phyloP scores from a whole-genome alignment of 2,113 vertebrate genomes.

The Suncus etruscus region DNA sequence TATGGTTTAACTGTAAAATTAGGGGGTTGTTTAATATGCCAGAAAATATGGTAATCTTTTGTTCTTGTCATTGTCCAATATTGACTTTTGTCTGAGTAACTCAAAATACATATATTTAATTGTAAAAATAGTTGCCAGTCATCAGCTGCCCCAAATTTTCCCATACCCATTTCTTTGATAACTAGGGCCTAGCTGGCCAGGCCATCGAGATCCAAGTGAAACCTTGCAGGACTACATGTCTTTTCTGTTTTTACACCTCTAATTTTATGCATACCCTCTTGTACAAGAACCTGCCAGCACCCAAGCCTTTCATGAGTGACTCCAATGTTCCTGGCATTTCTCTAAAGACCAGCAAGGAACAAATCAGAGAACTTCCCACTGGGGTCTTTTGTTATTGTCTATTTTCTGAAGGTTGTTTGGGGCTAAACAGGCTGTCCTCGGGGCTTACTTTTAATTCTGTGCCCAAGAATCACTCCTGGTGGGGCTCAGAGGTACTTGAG shows the following conservation, averaged over 20 bases:
- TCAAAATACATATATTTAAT: neutral
- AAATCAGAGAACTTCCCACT: neutral
- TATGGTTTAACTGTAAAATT: too few species aligned
- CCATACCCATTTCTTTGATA: constrained; percentile 85
- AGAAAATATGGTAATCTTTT: too few species aligned
- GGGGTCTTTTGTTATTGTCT: neutral
- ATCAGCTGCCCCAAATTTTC: constrained; percentile 61
- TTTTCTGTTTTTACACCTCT: constrained; percentile 64
- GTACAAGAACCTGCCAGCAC: constrained; percentile 44
- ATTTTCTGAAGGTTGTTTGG: too few species aligned
- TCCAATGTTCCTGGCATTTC: neutral
- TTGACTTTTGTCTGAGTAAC: neutral
- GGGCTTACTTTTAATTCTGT: too few species aligned
- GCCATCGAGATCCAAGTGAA: constrained; percentile 66
- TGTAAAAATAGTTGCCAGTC: constrained; percentile 5
- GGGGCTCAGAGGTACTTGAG: too few species aligned
- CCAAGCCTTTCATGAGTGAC: neutral
- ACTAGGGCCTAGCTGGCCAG: constrained; percentile 72
- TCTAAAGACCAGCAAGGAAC: neutral
- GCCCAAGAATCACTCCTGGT: too few species aligned
- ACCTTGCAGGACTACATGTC: constrained; percentile 61
- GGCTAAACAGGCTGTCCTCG: too few species aligned
- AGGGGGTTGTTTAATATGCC: too few species aligned
- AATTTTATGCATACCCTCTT: constrained; percentile 50
- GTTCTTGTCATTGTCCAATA: neutral